phyloP scores from a whole-genome alignment of 2,888 invertebrate genomes.

The Drosophila formosana region DNA sequence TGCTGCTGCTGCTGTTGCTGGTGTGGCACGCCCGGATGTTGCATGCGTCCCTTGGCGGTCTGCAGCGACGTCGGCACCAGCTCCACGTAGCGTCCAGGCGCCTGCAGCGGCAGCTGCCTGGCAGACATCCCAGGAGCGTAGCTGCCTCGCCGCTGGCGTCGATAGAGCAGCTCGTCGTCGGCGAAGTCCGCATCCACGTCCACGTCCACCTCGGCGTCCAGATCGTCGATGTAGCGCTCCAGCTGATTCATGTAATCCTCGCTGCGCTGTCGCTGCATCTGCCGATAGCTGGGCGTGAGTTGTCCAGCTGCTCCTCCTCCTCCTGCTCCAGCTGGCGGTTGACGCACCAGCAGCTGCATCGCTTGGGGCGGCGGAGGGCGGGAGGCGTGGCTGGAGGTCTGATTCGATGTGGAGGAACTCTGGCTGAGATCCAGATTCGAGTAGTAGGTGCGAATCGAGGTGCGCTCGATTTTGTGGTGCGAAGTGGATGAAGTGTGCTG shows the following conservation, averaged over 20 bases:
- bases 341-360: conserved; percentile 53
- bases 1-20: conserved; percentile 70
- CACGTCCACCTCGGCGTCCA: conserved; percentile 48
- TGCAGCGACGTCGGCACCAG: conserved; percentile 74
- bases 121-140: conserved; percentile 71
- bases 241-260: conserved; percentile 76
- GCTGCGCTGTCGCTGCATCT: conserved; percentile 65
- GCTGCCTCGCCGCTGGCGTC: conserved; percentile 62
- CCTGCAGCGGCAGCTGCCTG: conserved; percentile 53
- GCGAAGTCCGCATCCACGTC: conserved; percentile 75
- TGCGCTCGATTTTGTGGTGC: conserved; percentile 84
- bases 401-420: conserved; percentile 60
- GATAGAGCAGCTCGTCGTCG: conserved; percentile 66
- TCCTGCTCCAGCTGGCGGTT: conserved; percentile 14
- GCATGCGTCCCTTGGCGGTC: conserved; percentile 82
- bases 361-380: conserved; percentile 20
- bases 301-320: background rate
- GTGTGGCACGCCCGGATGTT: conserved; percentile 66
- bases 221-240: conserved; percentile 71
- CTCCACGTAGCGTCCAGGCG: conserved; percentile 66
- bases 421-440: conserved; percentile 84
- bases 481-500: conserved; percentile 85
- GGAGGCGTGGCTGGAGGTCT: conserved; percentile 55
- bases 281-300: conserved; percentile 35
- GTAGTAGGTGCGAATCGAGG: conserved; percentile 85